Percentiles rank a stretch among this genome's conserved stretches.
Evolutionary conservation across 1,140 invertebrate species (phyloP).

Genomic region (Berghia stephanieae): DNA sequence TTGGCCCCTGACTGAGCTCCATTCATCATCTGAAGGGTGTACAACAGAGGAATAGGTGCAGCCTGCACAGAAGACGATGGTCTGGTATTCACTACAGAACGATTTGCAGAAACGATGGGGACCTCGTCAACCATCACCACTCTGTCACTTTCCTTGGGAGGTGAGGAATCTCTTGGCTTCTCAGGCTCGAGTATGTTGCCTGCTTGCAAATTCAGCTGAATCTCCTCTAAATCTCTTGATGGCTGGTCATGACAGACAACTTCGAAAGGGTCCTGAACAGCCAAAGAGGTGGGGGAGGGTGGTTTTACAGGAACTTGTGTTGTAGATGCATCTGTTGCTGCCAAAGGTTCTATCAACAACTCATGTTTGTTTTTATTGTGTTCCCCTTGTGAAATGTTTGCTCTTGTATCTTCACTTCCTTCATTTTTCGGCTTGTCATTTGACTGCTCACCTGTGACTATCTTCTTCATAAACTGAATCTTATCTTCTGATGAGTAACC

Average conservation of each 20-base stretch:
- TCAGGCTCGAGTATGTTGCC: too few relatives aligned
- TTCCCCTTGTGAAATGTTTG: background rate
- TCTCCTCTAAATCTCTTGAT: background rate
- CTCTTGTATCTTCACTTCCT: background rate
- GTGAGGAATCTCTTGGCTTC: too few relatives aligned
- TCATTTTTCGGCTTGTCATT: background rate
- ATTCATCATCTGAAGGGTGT: constrained; percentile 23
- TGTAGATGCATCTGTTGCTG: background rate
- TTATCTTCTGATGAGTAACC: background rate
- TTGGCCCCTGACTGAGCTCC: constrained; percentile 31
- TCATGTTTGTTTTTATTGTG: background rate
- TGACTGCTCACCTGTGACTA: background rate
- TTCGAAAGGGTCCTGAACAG: background rate
- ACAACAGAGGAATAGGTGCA: constrained; percentile 3
- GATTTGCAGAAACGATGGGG: background rate
- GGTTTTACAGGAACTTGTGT: background rate
- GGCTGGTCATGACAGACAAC: background rate
- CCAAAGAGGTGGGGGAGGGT: background rate
- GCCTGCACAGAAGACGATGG: background rate
- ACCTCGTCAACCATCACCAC: background rate
- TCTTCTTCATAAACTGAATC: background rate
- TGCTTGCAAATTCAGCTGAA: background rate
- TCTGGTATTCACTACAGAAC: constrained; percentile 13
- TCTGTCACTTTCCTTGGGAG: too few relatives aligned
- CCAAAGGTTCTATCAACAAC: background rate